These are phyloP conservation scores for Acromyrmex heyeri DNA, from an alignment of 1,140 invertebrate species.

Conservation along the genomic window DNA sequence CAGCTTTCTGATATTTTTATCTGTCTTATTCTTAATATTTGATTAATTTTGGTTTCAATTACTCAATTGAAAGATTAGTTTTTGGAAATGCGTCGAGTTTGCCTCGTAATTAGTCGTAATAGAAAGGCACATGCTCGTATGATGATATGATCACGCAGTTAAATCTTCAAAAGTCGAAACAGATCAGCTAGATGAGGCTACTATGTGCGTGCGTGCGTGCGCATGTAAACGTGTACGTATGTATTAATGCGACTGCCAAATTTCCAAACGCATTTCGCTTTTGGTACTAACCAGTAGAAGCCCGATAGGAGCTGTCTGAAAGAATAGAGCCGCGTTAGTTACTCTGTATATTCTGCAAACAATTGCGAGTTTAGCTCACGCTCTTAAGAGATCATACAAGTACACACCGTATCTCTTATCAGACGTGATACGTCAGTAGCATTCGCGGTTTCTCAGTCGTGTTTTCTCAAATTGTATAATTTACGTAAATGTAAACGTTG, in stretches of 20 bases:
- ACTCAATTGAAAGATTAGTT: neutral
- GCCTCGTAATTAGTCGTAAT: constrained; percentile 10
- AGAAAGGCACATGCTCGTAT: constrained; percentile 57
- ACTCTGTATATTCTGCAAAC: constrained; percentile 54
- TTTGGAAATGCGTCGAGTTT: neutral
- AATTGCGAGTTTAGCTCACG: constrained; percentile 45
- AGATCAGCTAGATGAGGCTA: constrained; percentile 63
- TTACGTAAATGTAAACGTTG: neutral
- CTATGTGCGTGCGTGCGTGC: constrained; percentile 63
- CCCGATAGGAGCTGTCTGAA: constrained; percentile 91
- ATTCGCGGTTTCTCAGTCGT: neutral
- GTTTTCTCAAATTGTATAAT: neutral
- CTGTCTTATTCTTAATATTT: neutral
- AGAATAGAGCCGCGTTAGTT: constrained; percentile 85
- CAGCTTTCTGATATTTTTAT: neutral
- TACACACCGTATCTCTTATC: constrained; percentile 7
- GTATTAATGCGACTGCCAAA: constrained; percentile 62
- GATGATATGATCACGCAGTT: constrained; percentile 49
- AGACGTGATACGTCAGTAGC: neutral
- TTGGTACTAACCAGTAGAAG: constrained; percentile 90
- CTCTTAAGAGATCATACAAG: constrained; percentile 34
- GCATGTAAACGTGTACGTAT: constrained; percentile 63
- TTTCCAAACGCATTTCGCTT: constrained; percentile 71
- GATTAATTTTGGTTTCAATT: neutral
- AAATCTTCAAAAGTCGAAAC: constrained; percentile 17